phyloP scores from a whole-genome alignment of 2,113 vertebrate genomes.

The Oreochromis niloticus region DNA sequence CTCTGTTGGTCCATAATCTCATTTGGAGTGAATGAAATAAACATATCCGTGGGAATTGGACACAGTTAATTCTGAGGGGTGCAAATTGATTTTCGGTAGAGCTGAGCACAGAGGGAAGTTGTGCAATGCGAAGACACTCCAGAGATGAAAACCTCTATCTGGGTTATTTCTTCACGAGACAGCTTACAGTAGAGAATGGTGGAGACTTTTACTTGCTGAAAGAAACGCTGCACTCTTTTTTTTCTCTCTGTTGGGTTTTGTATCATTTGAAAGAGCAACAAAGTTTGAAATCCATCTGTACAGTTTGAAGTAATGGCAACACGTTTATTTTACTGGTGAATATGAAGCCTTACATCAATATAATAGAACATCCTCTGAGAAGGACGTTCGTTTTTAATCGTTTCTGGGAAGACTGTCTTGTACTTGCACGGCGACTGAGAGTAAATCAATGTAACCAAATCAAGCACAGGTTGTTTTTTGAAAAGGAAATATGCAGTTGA shows the following conservation, averaged over 20 bases:
- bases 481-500: not conserved
- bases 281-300: not conserved
- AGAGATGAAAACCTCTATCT: constrained; percentile 15
- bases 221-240: not conserved
- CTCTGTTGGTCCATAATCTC: constrained; percentile 62
- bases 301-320: not conserved
- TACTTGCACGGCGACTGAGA: not conserved
- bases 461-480: not conserved
- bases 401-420: not conserved
- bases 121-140: constrained; percentile 17
- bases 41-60: constrained; percentile 65
- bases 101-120: constrained; percentile 1
- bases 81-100: constrained; percentile 61
- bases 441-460: not conserved
- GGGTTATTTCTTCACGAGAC: not conserved
- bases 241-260: not conserved
- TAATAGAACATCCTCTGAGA: not conserved
- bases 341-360: not conserved
- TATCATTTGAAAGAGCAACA: not conserved
- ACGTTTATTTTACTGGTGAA: constrained; percentile 12
- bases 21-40: constrained; percentile 69
- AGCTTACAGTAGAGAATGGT: not conserved
- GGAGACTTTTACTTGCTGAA: not conserved
- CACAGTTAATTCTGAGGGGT: constrained; percentile 58
- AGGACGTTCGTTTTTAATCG: not conserved